Evolutionary conservation across 1,140 invertebrate genomes (phyloP).

Genomic region (Nymphalis io): DNA sequence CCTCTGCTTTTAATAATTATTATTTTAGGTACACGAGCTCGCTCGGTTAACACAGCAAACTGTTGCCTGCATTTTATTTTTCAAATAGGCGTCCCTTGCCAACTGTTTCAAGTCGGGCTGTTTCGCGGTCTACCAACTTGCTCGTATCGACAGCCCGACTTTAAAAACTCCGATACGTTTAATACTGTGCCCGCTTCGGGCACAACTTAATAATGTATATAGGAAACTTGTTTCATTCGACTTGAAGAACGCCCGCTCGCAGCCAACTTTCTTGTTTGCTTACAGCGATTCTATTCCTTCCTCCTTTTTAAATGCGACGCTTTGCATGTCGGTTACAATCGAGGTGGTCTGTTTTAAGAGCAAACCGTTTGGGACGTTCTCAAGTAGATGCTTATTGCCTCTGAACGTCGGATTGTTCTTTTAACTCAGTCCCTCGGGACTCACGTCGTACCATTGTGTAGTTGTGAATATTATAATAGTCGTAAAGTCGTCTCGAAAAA

Average conservation of each 20-base stretch:
- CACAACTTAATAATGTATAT: conserved; percentile 74
- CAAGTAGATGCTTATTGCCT: conserved; percentile 66
- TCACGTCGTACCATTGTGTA: conserved; percentile 40
- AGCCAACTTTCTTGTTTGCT: conserved; percentile 69
- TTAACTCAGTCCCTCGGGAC: conserved; percentile 47
- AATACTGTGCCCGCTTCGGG: conserved; percentile 63
- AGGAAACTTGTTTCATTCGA: conserved; percentile 69
- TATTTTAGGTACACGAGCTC: conserved; percentile 42
- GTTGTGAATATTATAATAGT: conserved; percentile 24
- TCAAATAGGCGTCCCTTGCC: conserved; percentile 60
- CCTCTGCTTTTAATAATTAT: conserved; percentile 40
- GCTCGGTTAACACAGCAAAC: conserved; percentile 62
- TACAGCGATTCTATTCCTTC: conserved; percentile 66
- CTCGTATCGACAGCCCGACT: conserved; percentile 54
- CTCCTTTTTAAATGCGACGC: conserved; percentile 64
- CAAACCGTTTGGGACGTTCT: conserved; percentile 61
- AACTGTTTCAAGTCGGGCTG: conserved; percentile 54
- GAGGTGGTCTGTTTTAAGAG: conserved; percentile 61
- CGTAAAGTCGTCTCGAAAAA: conserved; percentile 27
- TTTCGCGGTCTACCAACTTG: conserved; percentile 55
- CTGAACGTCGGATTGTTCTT: conserved; percentile 55
- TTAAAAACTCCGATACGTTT: conserved; percentile 68
- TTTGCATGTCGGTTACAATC: conserved; percentile 70
- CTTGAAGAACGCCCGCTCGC: conserved; percentile 53
- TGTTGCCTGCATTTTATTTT: conserved; percentile 74